A percentile compares a stretch with the other conserved stretches of the same genome.
phyloP scores from a whole-genome alignment of 2,888 invertebrate genomes.

The Agrotis puta region DNA sequence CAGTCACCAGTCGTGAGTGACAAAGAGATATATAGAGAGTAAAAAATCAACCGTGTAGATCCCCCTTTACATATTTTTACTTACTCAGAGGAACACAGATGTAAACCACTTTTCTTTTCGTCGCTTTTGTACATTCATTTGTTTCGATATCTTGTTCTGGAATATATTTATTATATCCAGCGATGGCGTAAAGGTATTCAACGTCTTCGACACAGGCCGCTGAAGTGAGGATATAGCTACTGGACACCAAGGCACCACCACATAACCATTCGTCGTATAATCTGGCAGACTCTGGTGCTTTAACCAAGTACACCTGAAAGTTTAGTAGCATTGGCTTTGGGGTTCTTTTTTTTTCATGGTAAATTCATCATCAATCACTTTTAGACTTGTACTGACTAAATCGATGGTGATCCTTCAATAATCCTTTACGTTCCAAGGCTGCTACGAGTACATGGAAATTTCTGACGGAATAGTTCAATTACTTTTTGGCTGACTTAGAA shows the following conservation, averaged over 20 bases:
- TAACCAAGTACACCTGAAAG: constrained; percentile 14
- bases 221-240: neutral
- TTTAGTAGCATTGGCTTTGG: too few species aligned
- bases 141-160: neutral
- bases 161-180: constrained; percentile 7
- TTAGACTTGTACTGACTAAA: too few species aligned
- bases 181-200: constrained; percentile 1
- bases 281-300: neutral
- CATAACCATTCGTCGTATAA: constrained; percentile 1
- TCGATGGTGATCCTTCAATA: too few species aligned
- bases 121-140: constrained; percentile 8
- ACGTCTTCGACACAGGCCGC: constrained; percentile 13
- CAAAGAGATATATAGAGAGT: too few species aligned
- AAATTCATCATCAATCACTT: too few species aligned
- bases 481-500: too few species aligned
- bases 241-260: constrained; percentile 31
- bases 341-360: too few species aligned
- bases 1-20: too few species aligned
- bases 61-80: constrained; percentile 1
- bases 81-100: constrained; percentile 5
- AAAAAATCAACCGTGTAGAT: too few species aligned
- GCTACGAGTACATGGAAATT: too few species aligned
- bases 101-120: neutral
- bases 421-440: too few species aligned
- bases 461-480: too few species aligned